A percentile compares a stretch with the other conserved stretches of the same genome.
Conservation (phyloP, 2,888 invertebrate genomes). For the Rhingia rostrata region DNA sequence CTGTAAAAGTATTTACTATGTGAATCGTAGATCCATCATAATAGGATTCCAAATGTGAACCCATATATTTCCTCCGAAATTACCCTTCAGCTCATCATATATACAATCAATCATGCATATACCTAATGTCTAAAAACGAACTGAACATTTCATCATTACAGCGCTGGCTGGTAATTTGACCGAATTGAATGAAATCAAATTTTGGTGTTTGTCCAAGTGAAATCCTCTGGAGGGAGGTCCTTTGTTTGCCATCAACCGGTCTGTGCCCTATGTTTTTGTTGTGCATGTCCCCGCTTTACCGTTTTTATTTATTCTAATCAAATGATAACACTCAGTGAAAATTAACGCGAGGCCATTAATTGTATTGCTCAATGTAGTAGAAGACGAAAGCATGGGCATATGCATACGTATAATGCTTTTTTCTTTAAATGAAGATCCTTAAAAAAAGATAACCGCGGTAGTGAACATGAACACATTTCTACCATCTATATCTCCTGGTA, state of each 20-base stretch:
- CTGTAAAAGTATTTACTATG: background rate
- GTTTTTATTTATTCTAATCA: constrained; percentile 39
- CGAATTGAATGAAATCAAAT: constrained; percentile 34
- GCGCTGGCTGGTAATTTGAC: constrained; percentile 38
- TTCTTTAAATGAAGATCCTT: constrained; percentile 34
- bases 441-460: constrained; percentile 30
- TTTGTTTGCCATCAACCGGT: background rate
- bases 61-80: constrained; percentile 7
- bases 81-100: constrained; percentile 5
- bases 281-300: background rate
- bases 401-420: background rate
- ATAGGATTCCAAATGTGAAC: constrained; percentile 6
- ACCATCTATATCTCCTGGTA: constrained; percentile 1
- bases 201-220: constrained; percentile 4
- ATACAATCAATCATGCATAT: constrained; percentile 29
- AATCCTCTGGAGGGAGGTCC: constrained; percentile 6
- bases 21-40: background rate
- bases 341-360: constrained; percentile 37
- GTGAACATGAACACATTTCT: constrained; percentile 2
- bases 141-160: constrained; percentile 21
- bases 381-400: background rate
- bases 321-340: constrained; percentile 43
- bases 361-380: constrained; percentile 4
- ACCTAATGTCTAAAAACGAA: background rate
- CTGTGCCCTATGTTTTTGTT: background rate